phyloP scores from a whole-genome alignment of 2,797 vertebrate species.

The Urocyon cinereoargenteus region DNA sequence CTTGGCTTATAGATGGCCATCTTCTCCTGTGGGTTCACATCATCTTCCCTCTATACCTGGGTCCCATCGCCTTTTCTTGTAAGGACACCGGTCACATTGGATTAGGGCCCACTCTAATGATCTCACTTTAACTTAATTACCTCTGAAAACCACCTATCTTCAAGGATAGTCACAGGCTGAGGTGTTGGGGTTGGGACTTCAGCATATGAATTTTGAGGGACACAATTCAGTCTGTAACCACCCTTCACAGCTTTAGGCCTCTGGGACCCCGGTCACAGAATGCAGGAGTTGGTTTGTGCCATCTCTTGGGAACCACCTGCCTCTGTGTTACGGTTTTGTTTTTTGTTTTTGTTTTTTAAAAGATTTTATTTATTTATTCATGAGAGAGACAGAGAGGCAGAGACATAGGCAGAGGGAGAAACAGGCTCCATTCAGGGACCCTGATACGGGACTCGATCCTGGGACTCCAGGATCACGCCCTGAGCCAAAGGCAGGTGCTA shows the following conservation, averaged over 20 bases:
- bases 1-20: neutral
- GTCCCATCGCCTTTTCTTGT: neutral
- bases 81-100: neutral
- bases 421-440: no score
- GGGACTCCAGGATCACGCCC: no score
- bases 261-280: neutral
- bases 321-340: neutral
- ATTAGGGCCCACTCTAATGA: neutral
- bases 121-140: slow-evolving; percentile 38
- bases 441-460: no score
- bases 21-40: neutral
- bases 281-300: neutral
- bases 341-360: neutral
- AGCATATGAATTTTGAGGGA: neutral
- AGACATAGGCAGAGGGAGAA: no score
- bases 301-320: neutral
- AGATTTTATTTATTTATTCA: no score
- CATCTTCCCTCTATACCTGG: neutral
- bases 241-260: neutral
- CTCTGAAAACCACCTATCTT: neutral
- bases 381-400: no score
- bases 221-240: neutral
- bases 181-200: neutral
- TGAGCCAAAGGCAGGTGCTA: no score
- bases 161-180: neutral